These are phyloP conservation scores for Hafferia zeledoni DNA, from an alignment of 2,797 vertebrate genomes.

Conservation along the genomic window DNA sequence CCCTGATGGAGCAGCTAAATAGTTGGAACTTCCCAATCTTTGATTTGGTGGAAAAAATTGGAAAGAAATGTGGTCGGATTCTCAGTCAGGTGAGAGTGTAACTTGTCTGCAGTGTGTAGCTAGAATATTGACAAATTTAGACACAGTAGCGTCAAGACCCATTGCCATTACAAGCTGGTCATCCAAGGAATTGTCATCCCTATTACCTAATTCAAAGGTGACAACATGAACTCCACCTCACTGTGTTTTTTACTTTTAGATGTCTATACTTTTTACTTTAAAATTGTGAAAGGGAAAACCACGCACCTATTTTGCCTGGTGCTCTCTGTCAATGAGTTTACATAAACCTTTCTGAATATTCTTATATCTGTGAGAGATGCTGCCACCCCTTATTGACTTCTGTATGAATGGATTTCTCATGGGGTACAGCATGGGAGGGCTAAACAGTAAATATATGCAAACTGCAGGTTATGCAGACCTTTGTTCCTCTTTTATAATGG, in stretches of 20 bases:
- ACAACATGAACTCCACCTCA: background rate
- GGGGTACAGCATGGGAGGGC: background rate
- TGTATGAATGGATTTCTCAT: background rate
- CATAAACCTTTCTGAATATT: background rate
- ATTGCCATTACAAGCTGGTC: background rate
- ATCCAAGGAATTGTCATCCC: background rate
- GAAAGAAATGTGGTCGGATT: constrained; percentile 91
- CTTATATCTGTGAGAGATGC: background rate
- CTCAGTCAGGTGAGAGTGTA: constrained; percentile 91
- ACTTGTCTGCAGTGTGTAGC: background rate
- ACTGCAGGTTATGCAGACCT: background rate
- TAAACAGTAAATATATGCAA: background rate
- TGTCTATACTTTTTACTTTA: background rate
- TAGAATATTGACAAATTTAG: background rate
- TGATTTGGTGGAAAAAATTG: constrained; percentile 92
- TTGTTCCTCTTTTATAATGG: background rate
- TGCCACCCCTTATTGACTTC: background rate
- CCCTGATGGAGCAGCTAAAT: constrained; percentile 91
- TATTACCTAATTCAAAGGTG: background rate
- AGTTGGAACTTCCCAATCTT: constrained; percentile 99
- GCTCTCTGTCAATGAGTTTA: background rate
- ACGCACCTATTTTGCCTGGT: background rate
- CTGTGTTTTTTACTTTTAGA: background rate
- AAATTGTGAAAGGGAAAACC: background rate
- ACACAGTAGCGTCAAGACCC: background rate